phyloP scores from a whole-genome alignment of 64 coral and sea anemone genomes.

The Trachythela sp. region DNA sequence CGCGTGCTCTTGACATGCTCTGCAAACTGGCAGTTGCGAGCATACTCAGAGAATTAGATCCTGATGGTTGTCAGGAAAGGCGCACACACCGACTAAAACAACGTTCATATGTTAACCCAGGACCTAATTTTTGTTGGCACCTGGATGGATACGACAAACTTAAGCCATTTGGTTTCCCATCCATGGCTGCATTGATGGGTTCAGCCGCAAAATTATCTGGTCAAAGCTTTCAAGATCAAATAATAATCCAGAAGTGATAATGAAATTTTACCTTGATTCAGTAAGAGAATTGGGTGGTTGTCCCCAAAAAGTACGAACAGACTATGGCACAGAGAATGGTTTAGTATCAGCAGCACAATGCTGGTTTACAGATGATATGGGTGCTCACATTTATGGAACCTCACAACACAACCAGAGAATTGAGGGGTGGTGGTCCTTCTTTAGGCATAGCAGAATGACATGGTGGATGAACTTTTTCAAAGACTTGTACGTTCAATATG shows the following conservation, averaged over 20 bases:
- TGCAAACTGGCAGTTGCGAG: no score
- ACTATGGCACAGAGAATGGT: conserved; percentile 6
- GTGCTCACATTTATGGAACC: background rate
- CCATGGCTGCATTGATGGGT: background rate
- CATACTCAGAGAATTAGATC: background rate
- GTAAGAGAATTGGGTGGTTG: background rate
- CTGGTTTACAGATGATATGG: background rate
- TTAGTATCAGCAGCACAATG: background rate
- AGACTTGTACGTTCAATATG: background rate
- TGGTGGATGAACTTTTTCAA: conserved; percentile 15
- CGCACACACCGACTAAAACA: background rate
- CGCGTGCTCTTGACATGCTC: no score
- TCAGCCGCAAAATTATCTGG: background rate
- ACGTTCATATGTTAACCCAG: background rate
- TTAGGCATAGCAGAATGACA: background rate
- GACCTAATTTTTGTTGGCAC: conserved; percentile 7
- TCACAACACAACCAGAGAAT: no score
- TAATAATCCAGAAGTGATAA: background rate
- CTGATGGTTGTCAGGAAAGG: background rate
- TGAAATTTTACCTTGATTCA: background rate
- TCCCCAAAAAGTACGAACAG: background rate
- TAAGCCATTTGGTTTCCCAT: background rate
- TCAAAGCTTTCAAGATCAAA: background rate
- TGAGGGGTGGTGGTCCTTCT: background rate
- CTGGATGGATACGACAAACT: background rate